A percentile compares a stretch with the other conserved stretches of the same genome.
Conservation (phyloP, 1,140 invertebrate genomes). For the Hypothenemus hampei region DNA sequence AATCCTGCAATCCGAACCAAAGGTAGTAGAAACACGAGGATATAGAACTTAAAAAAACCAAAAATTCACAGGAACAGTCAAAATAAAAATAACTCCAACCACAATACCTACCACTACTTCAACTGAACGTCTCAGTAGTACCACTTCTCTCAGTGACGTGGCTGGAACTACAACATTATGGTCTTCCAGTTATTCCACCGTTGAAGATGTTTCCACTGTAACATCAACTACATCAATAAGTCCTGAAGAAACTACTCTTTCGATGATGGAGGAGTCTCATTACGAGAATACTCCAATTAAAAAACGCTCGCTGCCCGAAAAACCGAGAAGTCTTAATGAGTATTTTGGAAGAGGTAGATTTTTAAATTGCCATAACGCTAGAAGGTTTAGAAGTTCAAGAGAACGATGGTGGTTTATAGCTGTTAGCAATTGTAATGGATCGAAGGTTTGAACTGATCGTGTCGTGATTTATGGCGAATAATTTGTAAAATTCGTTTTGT, state of each 20-base stretch:
- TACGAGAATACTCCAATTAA: constrained; percentile 11
- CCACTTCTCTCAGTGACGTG: no score
- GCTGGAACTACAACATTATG: no score
- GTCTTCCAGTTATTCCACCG: no score
- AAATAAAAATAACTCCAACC: constrained; percentile 11
- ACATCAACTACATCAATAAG: no score
- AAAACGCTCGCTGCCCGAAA: constrained; percentile 22
- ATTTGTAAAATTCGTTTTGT: no score
- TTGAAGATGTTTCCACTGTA: no score
- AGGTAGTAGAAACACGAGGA: not conserved
- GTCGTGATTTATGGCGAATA: not conserved
- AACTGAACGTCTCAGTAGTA: no score
- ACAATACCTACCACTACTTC: constrained; percentile 3
- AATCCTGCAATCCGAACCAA: constrained; percentile 4
- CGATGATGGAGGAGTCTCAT: no score
- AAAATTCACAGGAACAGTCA: constrained; percentile 9
- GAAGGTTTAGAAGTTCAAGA: constrained; percentile 60
- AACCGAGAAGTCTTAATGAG: constrained; percentile 1
- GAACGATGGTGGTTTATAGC: constrained; percentile 77
- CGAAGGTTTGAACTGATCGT: constrained; percentile 48
- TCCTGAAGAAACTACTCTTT: not conserved
- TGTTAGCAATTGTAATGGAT: constrained; percentile 63
- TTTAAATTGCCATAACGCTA: constrained; percentile 52
- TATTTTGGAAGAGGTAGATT: constrained; percentile 15
- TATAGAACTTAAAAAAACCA: not conserved